Evolutionary conservation across 2,797 vertebrate species (phyloP), one percentile per base, ranked within the genome.

Genomic region (Crypturellus tataupa): DNA sequence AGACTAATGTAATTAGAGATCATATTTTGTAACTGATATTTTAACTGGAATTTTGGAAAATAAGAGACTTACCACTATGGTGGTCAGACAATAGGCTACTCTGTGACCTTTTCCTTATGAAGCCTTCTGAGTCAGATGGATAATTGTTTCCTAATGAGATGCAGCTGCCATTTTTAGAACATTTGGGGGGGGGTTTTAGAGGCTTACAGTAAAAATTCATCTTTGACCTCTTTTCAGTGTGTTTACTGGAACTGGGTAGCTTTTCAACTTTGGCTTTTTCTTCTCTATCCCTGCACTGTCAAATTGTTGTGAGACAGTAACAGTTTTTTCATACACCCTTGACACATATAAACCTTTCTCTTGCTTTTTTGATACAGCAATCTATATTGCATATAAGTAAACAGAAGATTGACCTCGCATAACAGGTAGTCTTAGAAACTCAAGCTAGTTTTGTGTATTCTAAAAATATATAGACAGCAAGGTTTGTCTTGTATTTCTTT

Each of bases 231-330:
- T 69, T 47, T 65, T 27, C 49, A 3, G 17, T 81, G 25, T 11
- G n/a, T 79, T 88, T 64, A 62, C 6, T 58, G 31, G 49, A 91
- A n/a, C 17, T 20, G 14, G 21, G 24, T 21, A 73, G 25, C 33
- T 82, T 91, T 87, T 24, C 42, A 73, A 46, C 55, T 73, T 83
- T 58, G 69, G 55, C 55, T 42, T 93, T 89, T 56, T 6, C n/a
- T 17, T 83, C 16, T n/a, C 18, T 53, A 68, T 31, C 19, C 11
- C 6, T 35, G 6, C 1, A 0, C 37, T 58, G 37, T 42, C 20
- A 27, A 46, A 47, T 21, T 86, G 63, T 67, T 49, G 10, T 10
- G 27, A 33, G 25, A 44, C 49, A 84, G 21, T 56, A 67, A 40
- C 24, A 2, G 0, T 42, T 60, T 73, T 58, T 23, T 83, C 59